A percentile compares a stretch with the other conserved stretches of the same genome.
Evolutionary conservation across 2,888 invertebrate species (phyloP).

Genomic region (Acanthococcus lagerstroemiae): DNA sequence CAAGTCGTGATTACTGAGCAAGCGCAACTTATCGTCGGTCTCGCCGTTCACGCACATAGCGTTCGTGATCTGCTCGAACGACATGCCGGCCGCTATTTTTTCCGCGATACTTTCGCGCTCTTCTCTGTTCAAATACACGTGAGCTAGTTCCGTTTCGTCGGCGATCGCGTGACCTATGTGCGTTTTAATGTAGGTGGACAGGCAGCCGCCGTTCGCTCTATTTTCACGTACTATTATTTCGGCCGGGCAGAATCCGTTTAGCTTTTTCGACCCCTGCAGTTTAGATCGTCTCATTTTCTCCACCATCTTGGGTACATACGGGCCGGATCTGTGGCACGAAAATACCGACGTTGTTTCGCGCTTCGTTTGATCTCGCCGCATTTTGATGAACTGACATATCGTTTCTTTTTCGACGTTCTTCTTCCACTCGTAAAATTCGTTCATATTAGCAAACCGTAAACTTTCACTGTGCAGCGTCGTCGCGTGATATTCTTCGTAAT

Average conservation of each 20-base stretch:
- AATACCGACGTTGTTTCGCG: background rate
- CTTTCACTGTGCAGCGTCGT: background rate
- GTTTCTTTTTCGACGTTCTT: background rate
- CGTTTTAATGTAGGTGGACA: background rate
- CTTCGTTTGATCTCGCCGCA: background rate
- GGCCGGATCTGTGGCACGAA: background rate
- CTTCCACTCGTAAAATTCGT: constrained; percentile 1
- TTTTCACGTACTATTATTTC: background rate
- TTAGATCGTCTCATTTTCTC: background rate
- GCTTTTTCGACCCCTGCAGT: constrained; percentile 3
- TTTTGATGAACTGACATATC: background rate
- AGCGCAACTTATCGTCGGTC: background rate
- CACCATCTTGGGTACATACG: background rate
- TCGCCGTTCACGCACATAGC: background rate
- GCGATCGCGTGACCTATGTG: background rate
- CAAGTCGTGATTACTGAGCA: background rate
- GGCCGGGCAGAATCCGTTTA: constrained; percentile 5
- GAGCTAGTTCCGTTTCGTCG: constrained; percentile 6
- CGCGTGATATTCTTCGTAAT: background rate
- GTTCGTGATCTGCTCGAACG: background rate
- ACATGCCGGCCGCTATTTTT: background rate
- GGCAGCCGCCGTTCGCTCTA: background rate
- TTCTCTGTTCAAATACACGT: background rate
- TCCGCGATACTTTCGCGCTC: background rate
- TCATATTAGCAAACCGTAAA: background rate